Evolutionary conservation across 23 tunicate genomes (phyloP).

Genomic region (Phallusia fumigata): DNA sequence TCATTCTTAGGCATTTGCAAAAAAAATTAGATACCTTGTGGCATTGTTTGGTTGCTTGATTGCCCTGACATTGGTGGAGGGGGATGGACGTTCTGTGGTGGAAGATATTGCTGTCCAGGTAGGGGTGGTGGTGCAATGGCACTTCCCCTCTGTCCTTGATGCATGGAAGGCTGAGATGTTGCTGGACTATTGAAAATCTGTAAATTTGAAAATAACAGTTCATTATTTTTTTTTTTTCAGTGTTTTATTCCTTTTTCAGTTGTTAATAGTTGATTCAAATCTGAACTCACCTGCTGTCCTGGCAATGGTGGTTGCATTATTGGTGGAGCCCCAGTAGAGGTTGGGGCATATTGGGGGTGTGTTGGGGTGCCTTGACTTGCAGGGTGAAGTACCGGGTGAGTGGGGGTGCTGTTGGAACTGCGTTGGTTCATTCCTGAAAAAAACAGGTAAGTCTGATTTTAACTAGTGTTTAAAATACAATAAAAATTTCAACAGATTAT

Average conservation of each 20-base stretch:
- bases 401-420: background rate
- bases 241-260: too few species aligned
- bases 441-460: too few species aligned
- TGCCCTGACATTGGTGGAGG: conserved; percentile 9
- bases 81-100: background rate
- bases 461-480: too few species aligned
- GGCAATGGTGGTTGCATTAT: conserved; percentile 19
- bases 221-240: too few species aligned
- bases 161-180: too few species aligned
- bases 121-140: conserved; percentile 21
- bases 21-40: background rate
- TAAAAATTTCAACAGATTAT: background rate
- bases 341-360: background rate
- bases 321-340: background rate
- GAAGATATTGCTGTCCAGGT: conserved; percentile 21
- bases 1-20: too few species aligned
- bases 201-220: too few species aligned
- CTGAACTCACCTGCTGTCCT: conserved; percentile 14
- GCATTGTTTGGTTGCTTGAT: background rate
- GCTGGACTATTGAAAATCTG: too few species aligned
- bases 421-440: background rate
- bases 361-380: background rate
- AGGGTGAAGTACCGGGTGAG: conserved; percentile 1
- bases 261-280: too few species aligned
- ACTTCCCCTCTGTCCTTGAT: background rate